Evolutionary conservation across 2,797 vertebrate genomes (phyloP).

Genomic region (Sebastes steindachneri): DNA sequence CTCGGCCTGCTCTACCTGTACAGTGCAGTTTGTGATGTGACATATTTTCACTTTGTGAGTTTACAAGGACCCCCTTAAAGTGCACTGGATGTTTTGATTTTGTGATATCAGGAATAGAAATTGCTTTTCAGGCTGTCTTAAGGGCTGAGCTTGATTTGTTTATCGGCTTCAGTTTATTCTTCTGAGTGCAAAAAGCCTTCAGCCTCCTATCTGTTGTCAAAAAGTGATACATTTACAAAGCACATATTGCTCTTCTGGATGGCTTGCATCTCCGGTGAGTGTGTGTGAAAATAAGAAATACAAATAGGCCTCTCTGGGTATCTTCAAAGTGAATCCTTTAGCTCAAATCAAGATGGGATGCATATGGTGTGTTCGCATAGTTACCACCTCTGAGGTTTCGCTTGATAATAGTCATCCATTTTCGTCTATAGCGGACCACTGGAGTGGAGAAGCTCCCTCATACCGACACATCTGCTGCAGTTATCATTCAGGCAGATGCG

Average conservation of each 20-base stretch:
- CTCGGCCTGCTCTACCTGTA: neutral
- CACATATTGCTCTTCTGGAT: constrained; percentile 32
- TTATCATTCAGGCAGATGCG: constrained; percentile 63
- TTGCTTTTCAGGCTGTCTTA: constrained; percentile 29
- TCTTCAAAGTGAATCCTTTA: constrained; percentile 57
- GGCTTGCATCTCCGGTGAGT: constrained; percentile 39
- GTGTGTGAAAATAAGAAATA: constrained; percentile 29
- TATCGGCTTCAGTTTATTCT: constrained; percentile 60
- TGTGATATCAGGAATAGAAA: constrained; percentile 45
- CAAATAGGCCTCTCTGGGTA: constrained; percentile 34
- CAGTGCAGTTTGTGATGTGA: neutral
- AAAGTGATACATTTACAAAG: constrained; percentile 61
- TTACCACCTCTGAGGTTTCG: constrained; percentile 55
- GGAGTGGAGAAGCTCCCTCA: constrained; percentile 57
- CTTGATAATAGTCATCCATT: constrained; percentile 68
- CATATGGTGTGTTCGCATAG: constrained; percentile 48
- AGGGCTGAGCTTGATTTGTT: constrained; percentile 57
- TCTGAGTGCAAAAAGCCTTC: constrained; percentile 45
- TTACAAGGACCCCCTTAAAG: constrained; percentile 29
- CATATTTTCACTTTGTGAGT: constrained; percentile 2
- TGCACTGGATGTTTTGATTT: constrained; percentile 9
- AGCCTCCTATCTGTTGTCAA: constrained; percentile 53
- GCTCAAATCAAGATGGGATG: constrained; percentile 53
- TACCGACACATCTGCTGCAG: constrained; percentile 61
- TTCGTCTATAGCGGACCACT: constrained; percentile 49